Base-by-base conservation (phyloP, 2,888 invertebrate genomes). In the Heteropelma amictum region DNA sequence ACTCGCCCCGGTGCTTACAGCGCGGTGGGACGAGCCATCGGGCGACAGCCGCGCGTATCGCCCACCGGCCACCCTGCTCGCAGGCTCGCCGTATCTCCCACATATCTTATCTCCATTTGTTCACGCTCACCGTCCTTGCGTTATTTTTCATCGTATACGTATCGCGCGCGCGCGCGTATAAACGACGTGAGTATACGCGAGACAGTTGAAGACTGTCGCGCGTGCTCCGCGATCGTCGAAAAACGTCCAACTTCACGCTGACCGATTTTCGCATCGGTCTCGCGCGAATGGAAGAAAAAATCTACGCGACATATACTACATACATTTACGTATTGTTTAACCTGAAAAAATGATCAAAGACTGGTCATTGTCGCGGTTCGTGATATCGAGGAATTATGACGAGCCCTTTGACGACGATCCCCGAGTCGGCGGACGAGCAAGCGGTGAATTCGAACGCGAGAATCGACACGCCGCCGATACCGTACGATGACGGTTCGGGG, bases 101-200 rank as follows among this genome's bases (percentile, higher is more conserved):
- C 83, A 83, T n/a, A n/a, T 83, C 42, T 67, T 68, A 8, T 58
- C 54, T 75, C 71, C 75, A 75, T 75, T 75, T 75, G 75, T 67
- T 23, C 19, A 28, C 54, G 23, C 26, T 67, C 19, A 2, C 58
- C 33, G 67, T 61, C 56, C 47, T 40, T 19, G 2, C 17, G 2
- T 42, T 54, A 26, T 26, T 58, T 38, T 28, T 7, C 14, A n/a
- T 23, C 28, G 6, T 17, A 60, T 47, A 47, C 26, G 28, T 12
- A 10, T 26, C 8, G 14, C 3, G 12, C 10, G 7, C 19, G 7
- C 26, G 10, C 23, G 14, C 12, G n/a, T 28, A 58, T 58, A 54
- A 30, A n/a, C n/a, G n/a, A n/a, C n/a, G n/a, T n/a, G n/a, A 47
- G 33, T 35, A 7, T 21, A 47, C 3, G 17, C 1, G 40, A 60